These are phyloP conservation scores for Leiothrix lutea DNA, from an alignment of 2,113 vertebrate species.

Conservation along the genomic window DNA sequence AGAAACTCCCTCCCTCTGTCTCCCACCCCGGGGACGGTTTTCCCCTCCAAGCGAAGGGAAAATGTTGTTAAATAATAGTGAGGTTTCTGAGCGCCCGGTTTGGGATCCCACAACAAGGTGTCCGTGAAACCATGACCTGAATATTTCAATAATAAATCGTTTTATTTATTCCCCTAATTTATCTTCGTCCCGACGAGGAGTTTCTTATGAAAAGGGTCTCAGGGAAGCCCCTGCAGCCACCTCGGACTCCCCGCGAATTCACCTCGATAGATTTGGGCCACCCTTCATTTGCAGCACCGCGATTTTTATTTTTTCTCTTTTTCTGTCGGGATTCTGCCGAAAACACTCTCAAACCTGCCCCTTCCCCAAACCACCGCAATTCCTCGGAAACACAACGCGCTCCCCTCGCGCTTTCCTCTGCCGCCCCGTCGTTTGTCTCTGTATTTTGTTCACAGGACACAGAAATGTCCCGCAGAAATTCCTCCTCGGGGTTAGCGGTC, in stretches of 20 bases:
- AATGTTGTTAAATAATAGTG: background rate
- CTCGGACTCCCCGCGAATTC: background rate
- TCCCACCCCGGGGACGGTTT: background rate
- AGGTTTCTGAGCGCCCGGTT: background rate
- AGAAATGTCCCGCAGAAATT: background rate
- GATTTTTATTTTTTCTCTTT: background rate
- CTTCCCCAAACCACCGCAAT: background rate
- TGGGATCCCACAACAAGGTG: background rate
- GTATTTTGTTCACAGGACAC: background rate
- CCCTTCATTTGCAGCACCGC: background rate
- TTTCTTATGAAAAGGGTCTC: background rate
- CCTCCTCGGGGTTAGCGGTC: background rate
- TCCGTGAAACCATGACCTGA: rapidly evolving
- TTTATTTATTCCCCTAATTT: background rate
- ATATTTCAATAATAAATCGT: background rate
- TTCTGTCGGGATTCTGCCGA: background rate
- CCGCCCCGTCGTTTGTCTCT: background rate
- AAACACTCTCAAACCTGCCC: background rate
- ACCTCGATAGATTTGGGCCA: background rate
- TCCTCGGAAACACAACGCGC: background rate
- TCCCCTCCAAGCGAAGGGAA: background rate
- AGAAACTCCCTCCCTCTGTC: background rate
- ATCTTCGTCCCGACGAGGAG: background rate
- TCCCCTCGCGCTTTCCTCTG: background rate
- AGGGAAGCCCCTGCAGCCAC: background rate